Evolutionary conservation across 1,140 invertebrate genomes (phyloP), one percentile per base, ranked within the genome.

Genomic region (Psilanteris sp.): DNA sequence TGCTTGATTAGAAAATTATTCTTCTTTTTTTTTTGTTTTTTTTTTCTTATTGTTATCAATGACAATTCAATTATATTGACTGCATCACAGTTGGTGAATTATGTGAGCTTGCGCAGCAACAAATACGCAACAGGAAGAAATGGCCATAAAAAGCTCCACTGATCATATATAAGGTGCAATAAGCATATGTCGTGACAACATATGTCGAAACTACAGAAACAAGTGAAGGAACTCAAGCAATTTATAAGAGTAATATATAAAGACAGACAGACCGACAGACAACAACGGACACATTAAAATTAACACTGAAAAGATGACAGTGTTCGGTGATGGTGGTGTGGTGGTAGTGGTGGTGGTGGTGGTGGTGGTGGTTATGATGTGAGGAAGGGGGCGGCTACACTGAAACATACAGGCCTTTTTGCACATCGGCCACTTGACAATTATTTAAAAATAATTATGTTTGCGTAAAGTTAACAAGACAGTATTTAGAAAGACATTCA

Each of bases 341-440:
- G 82, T 84, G 78, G 80, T 84, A n/a, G 80, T 84, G 80, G 79
- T 84, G 79, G 83, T 84, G 27, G 82, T 84, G 78, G 80, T 84
- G 68, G 75, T 82, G 75, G 75, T 83, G 71, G 80, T 84, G 75
- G 72, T 80, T 67, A 79, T 83, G 82, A 79, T 79, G 76, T 83
- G 84, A 85, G 85, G 85, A 86, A 85, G 82, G 78, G 84, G 81
- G 81, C 78, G 82, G 84, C 84, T 87, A 87, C 85, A 86, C 81
- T 84, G 85, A 87, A 85, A 87, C 85, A 87, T 87, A 83, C 83
- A 85, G 80, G 81, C 82, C 83, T 83, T 57, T 82, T 83, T 82
- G 76, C 81, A 85, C 74, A 84, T 80, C 77, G 79, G 82, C 80
- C 78, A 81, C 61, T 81, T 81, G 50, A 85, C 77, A 79, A 74